Evolutionary conservation across 2,888 invertebrate species (phyloP), one percentile per base, ranked within the genome.

Genomic region (Schizaphis graminum): DNA sequence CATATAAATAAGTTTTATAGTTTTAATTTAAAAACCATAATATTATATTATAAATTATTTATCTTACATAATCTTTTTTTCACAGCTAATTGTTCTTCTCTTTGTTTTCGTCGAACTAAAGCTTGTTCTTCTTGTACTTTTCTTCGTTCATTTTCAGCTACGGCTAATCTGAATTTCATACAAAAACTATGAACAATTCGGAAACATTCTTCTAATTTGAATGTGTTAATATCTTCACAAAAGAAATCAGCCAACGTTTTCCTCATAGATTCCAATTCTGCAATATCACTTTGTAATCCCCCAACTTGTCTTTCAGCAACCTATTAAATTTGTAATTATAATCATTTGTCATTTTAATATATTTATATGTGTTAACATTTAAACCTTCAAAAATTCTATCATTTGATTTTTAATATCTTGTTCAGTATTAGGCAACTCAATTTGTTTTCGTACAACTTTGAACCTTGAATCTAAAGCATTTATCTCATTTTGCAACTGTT

Each of bases 191-290:
- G 98, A 95, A 99, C 97, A 95, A 98, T 98, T 96, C 98, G 97
- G 95, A 99, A 98, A 95, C 99, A 99, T 96, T 99, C 99, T 96
- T 99, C 99, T 85, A 99, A 96, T 96, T 98, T 98, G 96, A 99
- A 99, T 0, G 98, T 97, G 92, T 97, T 97, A 0, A 97, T 97
- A 95, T 99, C 99, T 96, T 99, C 99, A 96, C 99, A 99, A 96
- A 99, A 99, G 96, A 99, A 99, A 92, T 98, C 98, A 0, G 98
- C 97, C 84, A 99, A 96, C 95, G 98, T 97, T 95, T 97, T 97
- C 57, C 98, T 97, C 94, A 98, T 97, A 41, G 97, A 96, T 95
- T 98, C 98, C 44, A 99, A 97, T 95, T 98, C 98, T 94, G 97
- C 97, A 97, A 99, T 97, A 95, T 98, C 98, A 93, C 97, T 97